phyloP scores from a whole-genome alignment of 2,888 invertebrate species.

The Agrotis clavis region DNA sequence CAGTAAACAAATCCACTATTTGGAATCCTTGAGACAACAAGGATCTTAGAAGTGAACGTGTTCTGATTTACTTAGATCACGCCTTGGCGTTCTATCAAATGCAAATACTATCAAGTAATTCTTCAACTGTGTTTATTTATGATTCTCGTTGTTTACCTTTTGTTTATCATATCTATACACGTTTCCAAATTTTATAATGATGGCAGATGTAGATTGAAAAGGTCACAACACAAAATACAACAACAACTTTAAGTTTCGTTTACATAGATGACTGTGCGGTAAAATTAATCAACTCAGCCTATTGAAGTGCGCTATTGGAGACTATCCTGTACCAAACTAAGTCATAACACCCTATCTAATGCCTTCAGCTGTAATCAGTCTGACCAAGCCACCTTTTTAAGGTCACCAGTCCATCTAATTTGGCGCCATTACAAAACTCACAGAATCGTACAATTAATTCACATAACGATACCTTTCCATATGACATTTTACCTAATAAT shows the following conservation, averaged over 20 bases:
- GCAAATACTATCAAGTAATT: not conserved
- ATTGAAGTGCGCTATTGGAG: not conserved
- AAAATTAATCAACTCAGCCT: not conserved
- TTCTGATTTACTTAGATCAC: conserved; percentile 4
- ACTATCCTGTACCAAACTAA: not conserved
- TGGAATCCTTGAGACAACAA: not conserved
- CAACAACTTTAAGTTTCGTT: not conserved
- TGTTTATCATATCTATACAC: not conserved
- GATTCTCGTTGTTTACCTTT: not conserved
- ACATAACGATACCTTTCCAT: not conserved
- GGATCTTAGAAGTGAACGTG: not conserved
- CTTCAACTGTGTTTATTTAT: not conserved
- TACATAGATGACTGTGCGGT: conserved; percentile 14
- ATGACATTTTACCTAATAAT: conserved; percentile 26
- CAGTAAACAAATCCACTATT: not conserved
- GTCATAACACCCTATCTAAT: not conserved
- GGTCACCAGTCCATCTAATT: not conserved
- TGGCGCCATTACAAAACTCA: not conserved
- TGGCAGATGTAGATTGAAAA: not conserved
- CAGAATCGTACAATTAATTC: not conserved
- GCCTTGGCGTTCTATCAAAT: conserved; percentile 2
- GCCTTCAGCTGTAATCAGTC: not conserved
- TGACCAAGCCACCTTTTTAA: not conserved
- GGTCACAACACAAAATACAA: not conserved
- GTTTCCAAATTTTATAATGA: not conserved